Evolutionary conservation across 2,888 invertebrate genomes (phyloP).

Genomic region (Lepidocyrtoides sp.): DNA sequence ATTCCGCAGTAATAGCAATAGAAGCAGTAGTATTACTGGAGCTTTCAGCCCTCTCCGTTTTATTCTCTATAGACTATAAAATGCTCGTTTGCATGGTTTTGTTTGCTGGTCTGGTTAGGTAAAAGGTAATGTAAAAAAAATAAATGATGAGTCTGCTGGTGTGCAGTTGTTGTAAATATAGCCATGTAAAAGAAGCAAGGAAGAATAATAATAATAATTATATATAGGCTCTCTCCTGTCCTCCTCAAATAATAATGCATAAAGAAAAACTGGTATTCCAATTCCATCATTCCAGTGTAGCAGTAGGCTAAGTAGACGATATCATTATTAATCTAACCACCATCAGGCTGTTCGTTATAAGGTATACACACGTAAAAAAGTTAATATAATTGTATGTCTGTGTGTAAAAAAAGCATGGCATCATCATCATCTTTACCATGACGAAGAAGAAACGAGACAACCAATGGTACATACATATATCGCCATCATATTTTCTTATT

Average conservation of each 20-base stretch:
- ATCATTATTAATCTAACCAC: not conserved
- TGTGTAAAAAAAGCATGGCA: conserved; percentile 24
- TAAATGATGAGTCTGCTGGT: not conserved
- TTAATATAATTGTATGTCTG: not conserved
- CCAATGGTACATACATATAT: not conserved
- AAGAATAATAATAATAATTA: not conserved
- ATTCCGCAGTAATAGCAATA: conserved; percentile 6
- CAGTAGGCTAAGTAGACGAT: not conserved
- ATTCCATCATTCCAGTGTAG: not conserved
- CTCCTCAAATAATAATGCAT: not conserved
- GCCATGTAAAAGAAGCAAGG: not conserved
- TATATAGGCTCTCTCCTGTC: conserved; percentile 2
- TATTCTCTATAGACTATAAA: conserved; percentile 40
- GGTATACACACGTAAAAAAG: no score
- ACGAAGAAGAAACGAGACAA: conserved; percentile 19
- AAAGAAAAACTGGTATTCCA: conserved; percentile 36
- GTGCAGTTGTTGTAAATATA: not conserved
- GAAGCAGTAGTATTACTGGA: not conserved
- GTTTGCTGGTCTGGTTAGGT: conserved; percentile 12
- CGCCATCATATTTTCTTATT: not conserved
- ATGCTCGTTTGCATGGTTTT: not conserved
- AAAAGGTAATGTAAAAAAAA: conserved; percentile 6
- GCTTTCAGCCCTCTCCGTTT: not conserved
- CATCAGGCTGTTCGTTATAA: not conserved
- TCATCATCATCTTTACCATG: conserved; percentile 18